Base-by-base conservation (phyloP, 2,113 vertebrate genomes). In the Paraplagusia blochii region DNA sequence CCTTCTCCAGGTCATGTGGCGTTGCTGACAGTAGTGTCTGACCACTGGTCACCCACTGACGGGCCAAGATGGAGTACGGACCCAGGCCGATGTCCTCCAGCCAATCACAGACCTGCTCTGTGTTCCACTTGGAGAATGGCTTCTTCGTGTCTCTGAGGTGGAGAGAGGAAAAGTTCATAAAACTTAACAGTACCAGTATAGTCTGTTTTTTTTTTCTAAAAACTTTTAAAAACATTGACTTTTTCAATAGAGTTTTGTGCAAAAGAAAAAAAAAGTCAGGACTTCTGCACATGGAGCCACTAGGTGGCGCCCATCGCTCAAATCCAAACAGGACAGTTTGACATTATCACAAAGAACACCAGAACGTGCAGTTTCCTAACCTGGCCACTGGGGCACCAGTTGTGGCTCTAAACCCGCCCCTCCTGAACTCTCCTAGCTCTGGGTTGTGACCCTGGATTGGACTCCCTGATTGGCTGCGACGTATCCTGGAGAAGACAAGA, bases 401-500 rank as follows among this genome's bases (percentile, higher is more conserved):
- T 1, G 96, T 98, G 0, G 95, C 93, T 47, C 96, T 91, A 51
- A 95, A 90, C 0, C 95, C 95, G 0, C 95, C 95, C 82, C 96
- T 91, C 58, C 90, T 92, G 56, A 99, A 98, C 64, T 98, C 94
- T 0, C 85, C 90, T 35, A 92, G 69, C 2, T 95, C 94, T 1
- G 91, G 84, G 8, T 90, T 89, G 5, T 94, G 92, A 11, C 90
- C 87, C 71, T 93, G 93, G 45, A 83, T 76, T 9, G 96, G 93
- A 73, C 93, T 95, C 42, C 95, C 95, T 1, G 97, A 99, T 71
- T 98, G 95, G 45, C 94, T 97, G 84, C 95, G 94, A 53, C 94
- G 90, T 57, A 99, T 95, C 87, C 97, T 99, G 60, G 5, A 15
- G 22, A 40, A 29, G 42, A 16, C n/a, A 38, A 8, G 49, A 40